Evolutionary conservation across 2,113 vertebrate species (phyloP), one percentile per base, ranked within the genome.

Genomic region (Zapus hudsonius): DNA sequence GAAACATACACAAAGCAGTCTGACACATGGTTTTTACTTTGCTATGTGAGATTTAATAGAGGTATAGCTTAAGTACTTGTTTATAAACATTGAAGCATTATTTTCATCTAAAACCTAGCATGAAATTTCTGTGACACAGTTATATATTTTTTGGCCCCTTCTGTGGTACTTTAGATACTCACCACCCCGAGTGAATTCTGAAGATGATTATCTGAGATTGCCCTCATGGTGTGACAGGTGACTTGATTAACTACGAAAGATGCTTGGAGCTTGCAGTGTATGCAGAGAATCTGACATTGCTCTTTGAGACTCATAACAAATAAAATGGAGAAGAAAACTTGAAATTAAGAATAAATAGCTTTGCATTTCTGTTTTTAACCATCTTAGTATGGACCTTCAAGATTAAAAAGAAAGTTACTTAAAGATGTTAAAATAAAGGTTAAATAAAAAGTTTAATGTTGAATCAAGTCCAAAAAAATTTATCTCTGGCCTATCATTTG

Each of bases 331-430:
- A 80, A 23, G 0, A 29, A 36, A 33, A 85, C 31, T 87, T 78
- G 40, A 81, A 52, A 40, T 87, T 16, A 29, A 42, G 38, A 78
- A 15, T 83, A 61, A 80, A 27, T 5, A 86, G 22, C 57, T 15
- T 52, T 90, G n/a, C 4, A n/a, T 78, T 73, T 92, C 91, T 87
- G 17, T 63, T 76, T 82, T 93, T 87, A 36, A 64, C 22, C 5
- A 84, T 74, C 38, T 38, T 40, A 64, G 44, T 31, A 69, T 82
- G 55, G 91, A 84, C 36, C 72, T 79, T 69, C 57, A 38, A 52
- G 86, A 63, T 89, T 52, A 73, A 89, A 85, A 88, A 80, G 47
- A 70, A 19, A 59, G 16, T 69, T 75, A 3, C 33, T 44, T 52
- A 72, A 78, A 36, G 40, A 47, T 75, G 19, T n/a, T 74, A 27